phyloP scores from a whole-genome alignment of 92 coral and sea anemone genomes.

The Siderastrea siderea region DNA sequence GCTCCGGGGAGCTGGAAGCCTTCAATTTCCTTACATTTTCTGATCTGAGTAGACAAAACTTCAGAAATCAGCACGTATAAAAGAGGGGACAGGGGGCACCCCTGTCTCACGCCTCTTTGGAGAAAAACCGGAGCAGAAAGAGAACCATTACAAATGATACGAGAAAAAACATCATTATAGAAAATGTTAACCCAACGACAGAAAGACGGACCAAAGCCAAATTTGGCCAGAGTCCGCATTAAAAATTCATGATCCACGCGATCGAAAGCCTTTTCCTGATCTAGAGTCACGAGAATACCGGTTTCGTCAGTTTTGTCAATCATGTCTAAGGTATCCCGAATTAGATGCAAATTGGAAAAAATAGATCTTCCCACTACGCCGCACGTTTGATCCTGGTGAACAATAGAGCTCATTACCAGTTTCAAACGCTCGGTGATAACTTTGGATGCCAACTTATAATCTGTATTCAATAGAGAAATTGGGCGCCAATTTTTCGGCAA shows the following conservation, averaged over 20 bases:
- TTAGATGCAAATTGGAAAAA: slow-evolving; percentile 9
- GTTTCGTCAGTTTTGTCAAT: slow-evolving; percentile 16
- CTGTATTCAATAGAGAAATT: neutral
- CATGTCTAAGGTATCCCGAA: neutral
- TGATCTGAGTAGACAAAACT: slow-evolving; percentile 1
- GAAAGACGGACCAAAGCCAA: slow-evolving; percentile 48
- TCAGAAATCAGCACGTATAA: slow-evolving; percentile 41
- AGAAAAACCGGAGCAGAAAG: slow-evolving; percentile 13
- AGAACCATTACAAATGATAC: slow-evolving; percentile 24
- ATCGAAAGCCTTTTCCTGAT: slow-evolving; percentile 46
- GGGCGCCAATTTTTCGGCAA: slow-evolving; percentile 22
- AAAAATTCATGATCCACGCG: slow-evolving; percentile 20
- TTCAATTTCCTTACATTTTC: slow-evolving; percentile 11
- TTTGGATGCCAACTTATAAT: slow-evolving; percentile 12
- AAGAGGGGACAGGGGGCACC: slow-evolving; percentile 19
- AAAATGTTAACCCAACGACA: slow-evolving; percentile 23
- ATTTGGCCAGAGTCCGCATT: neutral
- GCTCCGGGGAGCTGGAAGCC: slow-evolving; percentile 19
- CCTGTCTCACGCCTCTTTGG: slow-evolving; percentile 41
- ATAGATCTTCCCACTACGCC: slow-evolving; percentile 26
- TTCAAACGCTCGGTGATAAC: slow-evolving; percentile 9
- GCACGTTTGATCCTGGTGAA: slow-evolving; percentile 23
- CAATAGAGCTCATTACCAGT: neutral
- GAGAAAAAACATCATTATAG: slow-evolving; percentile 28
- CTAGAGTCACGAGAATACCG: slow-evolving; percentile 22